These are phyloP conservation scores for Acropora yongei DNA, from an alignment of 64 coral and sea anemone genomes.

Conservation along the genomic window DNA sequence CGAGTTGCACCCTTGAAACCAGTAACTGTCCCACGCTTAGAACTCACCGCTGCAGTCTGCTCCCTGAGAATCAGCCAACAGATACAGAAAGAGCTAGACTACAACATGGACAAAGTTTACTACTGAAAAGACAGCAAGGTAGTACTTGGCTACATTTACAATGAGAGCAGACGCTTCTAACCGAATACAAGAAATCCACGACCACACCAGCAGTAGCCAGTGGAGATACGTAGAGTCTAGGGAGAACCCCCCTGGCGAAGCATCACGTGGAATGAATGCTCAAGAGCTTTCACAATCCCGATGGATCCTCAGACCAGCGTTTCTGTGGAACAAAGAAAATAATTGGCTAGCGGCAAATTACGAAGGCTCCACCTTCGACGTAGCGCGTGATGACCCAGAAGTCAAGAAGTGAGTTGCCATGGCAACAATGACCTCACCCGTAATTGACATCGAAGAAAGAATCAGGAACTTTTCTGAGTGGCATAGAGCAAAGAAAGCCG, in stretches of 20 bases:
- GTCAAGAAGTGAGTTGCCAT: no score
- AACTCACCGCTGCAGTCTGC: neutral
- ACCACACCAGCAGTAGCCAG: no score
- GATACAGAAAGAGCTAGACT: neutral
- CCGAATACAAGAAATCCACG: neutral
- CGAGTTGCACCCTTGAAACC: neutral
- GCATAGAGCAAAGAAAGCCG: no score
- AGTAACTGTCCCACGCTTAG: neutral
- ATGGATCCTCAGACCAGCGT: neutral
- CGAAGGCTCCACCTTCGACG: no score
- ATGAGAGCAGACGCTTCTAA: neutral
- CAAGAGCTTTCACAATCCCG: neutral
- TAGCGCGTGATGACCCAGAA: no score
- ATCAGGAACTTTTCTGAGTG: no score
- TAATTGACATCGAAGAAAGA: no score
- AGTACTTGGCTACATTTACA: neutral
- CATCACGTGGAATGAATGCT: neutral
- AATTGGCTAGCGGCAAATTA: no score
- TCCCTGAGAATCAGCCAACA: neutral
- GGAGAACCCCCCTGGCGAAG: no score
- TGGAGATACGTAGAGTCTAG: no score
- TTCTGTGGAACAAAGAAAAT: no score
- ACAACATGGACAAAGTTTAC: neutral
- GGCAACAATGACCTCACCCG: no score
- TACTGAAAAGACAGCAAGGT: slow-evolving; percentile 1